Percentiles rank a stretch among this genome's conserved stretches.
phyloP scores from a whole-genome alignment of 1,140 invertebrate genomes.

The Ceratoteleas bidentatus region DNA sequence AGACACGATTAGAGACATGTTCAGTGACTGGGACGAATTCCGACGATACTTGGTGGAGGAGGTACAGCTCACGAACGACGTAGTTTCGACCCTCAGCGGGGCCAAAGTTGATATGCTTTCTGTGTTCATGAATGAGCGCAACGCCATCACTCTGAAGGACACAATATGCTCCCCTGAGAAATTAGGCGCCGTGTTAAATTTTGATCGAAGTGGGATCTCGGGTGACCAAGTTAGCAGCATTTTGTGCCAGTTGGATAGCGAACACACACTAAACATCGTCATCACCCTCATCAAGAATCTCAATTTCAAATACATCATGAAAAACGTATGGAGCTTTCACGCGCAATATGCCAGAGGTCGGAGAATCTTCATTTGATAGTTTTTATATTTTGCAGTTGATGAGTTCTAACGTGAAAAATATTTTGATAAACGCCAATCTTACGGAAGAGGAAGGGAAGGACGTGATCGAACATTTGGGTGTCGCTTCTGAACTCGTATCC shows the following conservation, averaged over 20 bases:
- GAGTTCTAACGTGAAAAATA: slow-evolving; percentile 78
- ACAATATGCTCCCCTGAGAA: slow-evolving; percentile 75
- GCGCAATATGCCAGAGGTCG: not conserved
- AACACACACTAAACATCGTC: slow-evolving; percentile 76
- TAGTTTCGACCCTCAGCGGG: slow-evolving; percentile 68
- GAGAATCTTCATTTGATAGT: too few species aligned
- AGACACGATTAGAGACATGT: slow-evolving; percentile 76
- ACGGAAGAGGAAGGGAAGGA: too few species aligned
- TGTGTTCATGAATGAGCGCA: slow-evolving; percentile 73
- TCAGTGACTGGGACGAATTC: slow-evolving; percentile 76
- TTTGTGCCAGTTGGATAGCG: slow-evolving; percentile 79
- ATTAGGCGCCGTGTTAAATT: slow-evolving; percentile 72
- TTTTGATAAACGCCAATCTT: too few species aligned
- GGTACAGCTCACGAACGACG: slow-evolving; percentile 67
- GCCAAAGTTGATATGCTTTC: slow-evolving; percentile 77
- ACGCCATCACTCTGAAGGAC: slow-evolving; percentile 72
- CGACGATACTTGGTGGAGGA: slow-evolving; percentile 71
- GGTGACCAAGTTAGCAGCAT: slow-evolving; percentile 75
- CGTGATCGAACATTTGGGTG: too few species aligned
- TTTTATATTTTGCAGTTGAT: slow-evolving; percentile 73
- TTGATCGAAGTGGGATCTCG: slow-evolving; percentile 66
- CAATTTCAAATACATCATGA: slow-evolving; percentile 81
- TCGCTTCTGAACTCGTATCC: too few species aligned
- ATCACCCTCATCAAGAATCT: slow-evolving; percentile 80
- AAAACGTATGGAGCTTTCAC: slow-evolving; percentile 74